Evolutionary conservation across 2,113 vertebrate species (phyloP), one percentile per base, ranked within the genome.

Genomic region (Ciconia maguari): DNA sequence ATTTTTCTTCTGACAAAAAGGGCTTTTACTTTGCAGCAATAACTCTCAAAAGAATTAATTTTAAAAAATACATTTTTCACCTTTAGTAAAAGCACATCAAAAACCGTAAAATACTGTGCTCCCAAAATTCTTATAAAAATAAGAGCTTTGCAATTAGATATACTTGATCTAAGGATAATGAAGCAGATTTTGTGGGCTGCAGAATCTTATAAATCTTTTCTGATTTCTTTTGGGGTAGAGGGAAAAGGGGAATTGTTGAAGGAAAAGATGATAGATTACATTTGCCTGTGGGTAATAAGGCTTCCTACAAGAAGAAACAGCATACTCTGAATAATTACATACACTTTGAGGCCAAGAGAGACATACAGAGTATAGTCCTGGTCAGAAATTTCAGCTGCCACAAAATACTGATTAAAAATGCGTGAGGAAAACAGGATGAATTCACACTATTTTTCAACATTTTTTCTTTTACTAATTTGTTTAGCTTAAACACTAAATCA

Each of bases 191-290:
- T 65, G 52, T 72, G 74, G 52, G 74, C 66, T 57, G 57, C 32
- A 89, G 69, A 89, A 91, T 69, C 38, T 74, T 92, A 95, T 79
- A 93, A 92, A 96, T 87, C 38, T 94, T 90, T 52, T 25, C 57
- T 49, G 34, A 57, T 90, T 94, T 93, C 57, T 86, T 93, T 52
- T 32, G 27, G 36, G 41, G 60, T 76, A 60, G 51, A 83, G 11
- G 62, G 48, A 78, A 82, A 94, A 52, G 17, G 52, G 30, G 32
- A 94, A 75, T 9, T 91, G 55, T 65, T 91, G 77, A 92, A 78
- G 32, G 20, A 87, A 86, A 89, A 94, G 10, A 92, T 44, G 80
- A 96, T 29, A 81, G 60, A 94, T 95, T 74, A 85, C 27, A 75
- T 91, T 87, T 91, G 55, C 89, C 89, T 92, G n/a, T 49, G 36